Base-by-base conservation (phyloP, 2,888 invertebrate species). In the Volucella inflata region DNA sequence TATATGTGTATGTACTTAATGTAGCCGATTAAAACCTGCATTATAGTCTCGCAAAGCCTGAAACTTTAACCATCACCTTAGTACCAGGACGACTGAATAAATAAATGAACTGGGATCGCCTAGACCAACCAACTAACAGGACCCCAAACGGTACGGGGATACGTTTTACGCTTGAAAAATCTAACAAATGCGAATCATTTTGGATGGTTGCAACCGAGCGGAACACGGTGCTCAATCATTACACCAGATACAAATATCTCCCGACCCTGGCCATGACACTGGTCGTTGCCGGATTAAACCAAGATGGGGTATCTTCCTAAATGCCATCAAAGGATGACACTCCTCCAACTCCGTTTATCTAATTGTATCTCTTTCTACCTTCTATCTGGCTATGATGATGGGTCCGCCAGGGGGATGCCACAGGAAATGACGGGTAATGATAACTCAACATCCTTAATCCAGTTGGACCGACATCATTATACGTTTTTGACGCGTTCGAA, bases 361-460 rank as follows among this genome's bases (percentile, higher is more conserved):
- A 6, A 6, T 30, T 30, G 57, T 74, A 83, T 67, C 65, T 62
- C 48, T 30, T 6, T 30, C 30, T 30, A 30, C 30, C n/a, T 42
- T 17, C 36, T 44, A 38, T 59, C 55, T 65, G 57, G n/a, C 30
- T 30, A 44, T 40, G 57, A 55, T 46, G 17, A 46, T 12, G 38
- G 21, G 68, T 46, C 16, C 48, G 30, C 9, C 14, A 30, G 59
- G 11, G 51, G 57, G 60, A n/a, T 51, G 62, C 51, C 64, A 14
- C 44, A 55, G 48, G 60, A 62, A 71, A 84, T 75, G 75, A 79
- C 79, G 71, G 76, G 84, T 75, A 79, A 84, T 84, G 84, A 84
- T 84, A 75, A 79, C 79, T 79, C 79, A 84, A 84, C 79, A 70
- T 71, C 80, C 84, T 84, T 84, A 75, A 80, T 84, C 80, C 75